Base-by-base conservation (phyloP, 2,797 vertebrate species). In the Sebastolobus altivelis region DNA sequence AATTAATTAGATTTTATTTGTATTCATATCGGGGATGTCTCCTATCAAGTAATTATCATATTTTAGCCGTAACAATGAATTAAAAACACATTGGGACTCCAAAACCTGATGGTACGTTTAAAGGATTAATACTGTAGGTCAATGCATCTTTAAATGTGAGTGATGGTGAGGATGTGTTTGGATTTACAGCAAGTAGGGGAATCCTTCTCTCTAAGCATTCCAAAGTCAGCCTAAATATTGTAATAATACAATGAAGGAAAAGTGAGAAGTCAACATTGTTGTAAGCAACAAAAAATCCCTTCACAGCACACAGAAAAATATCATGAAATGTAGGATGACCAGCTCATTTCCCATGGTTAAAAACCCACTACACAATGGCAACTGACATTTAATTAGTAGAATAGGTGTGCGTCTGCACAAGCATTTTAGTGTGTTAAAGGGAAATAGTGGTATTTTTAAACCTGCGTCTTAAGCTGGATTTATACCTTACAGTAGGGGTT, bases 1-100 rank as follows among this genome's bases (percentile, higher is more conserved):
- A 62, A 49, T 78, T 71, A 25, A 62, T 82, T 56, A 16, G 5
- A 84, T 80, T 76, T 71, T 46, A 70, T 65, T 66, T 77, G 49
- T 71, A 81, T 68, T n/a, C 70, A 77, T 56, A 84, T 75, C 25
- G 59, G 71, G 54, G 33, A 62, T 16, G 31, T 69, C 54, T 65
- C 65, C 69, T 22, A 46, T 55, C 3, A 65, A 62, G 52, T 29
- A 49, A 65, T 77, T 72, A 65, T 69, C 25, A 61, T 46, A 66
- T 72, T 62, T 56, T 35, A 49, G 14, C 22, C 1, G 27, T 0
- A 31, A 77, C 46, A 68, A 75, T 43, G 6, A 55, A 80, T 66
- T n/a, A 72, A 72, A 78, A 14, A 38, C 65, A 68, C 37, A 13
- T 13, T 10, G 20, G 25, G 27, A 27, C 38, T 66, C 2, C 1